Base-by-base conservation (phyloP, 37 sponge, comb jelly and placozoan genomes). In the Aphrocallistes beatrix region DNA sequence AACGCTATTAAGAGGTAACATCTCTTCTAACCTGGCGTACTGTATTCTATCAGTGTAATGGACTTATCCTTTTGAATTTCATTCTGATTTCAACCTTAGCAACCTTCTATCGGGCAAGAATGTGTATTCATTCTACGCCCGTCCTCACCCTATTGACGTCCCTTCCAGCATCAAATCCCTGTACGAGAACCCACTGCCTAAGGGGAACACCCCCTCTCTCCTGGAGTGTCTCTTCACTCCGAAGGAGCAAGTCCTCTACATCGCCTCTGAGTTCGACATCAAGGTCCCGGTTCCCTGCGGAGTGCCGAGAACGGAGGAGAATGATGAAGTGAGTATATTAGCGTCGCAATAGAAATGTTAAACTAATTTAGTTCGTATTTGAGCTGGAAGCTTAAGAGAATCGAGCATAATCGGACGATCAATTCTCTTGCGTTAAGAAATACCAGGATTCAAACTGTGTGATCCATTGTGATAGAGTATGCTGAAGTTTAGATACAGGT, bases 131-230 rank as follows among this genome's bases (percentile, higher is more conserved):
- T 60, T 60, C 75, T 60, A 82, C 32, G 17, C n/a, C 37, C 25
- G 25, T 23, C 34, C 85, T 25, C 13, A 50, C 0, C 32, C 37
- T 75, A 16, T 34, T 0, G 60, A 86, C 89, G 89, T 91, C 36
- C 91, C 91, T 21, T 36, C 86, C 0, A 81, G 89, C 37, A 51
- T 91, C 51, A 91, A 91, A 81, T 30, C 82, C 0, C 87, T 91
- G 39, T 91, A 91, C 37, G 37, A 87, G 21, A 23, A 69, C 25
- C 91, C 91, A 1, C 19, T 89, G 39, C 75, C 81, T 0, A 87
- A 89, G n/a, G 86, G 16, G 17, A 0, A 39, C 23, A n/a, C 47
- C 8, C 45, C 86, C 13, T 60, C 89, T 0, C 83, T 91, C 23
- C 60, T 85, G 0, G 39, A 87, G 25, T 85, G 85, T 38, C 39